Base-by-base conservation (phyloP, 92 coral and sea anemone genomes). In the Virgularia gustaviana region DNA sequence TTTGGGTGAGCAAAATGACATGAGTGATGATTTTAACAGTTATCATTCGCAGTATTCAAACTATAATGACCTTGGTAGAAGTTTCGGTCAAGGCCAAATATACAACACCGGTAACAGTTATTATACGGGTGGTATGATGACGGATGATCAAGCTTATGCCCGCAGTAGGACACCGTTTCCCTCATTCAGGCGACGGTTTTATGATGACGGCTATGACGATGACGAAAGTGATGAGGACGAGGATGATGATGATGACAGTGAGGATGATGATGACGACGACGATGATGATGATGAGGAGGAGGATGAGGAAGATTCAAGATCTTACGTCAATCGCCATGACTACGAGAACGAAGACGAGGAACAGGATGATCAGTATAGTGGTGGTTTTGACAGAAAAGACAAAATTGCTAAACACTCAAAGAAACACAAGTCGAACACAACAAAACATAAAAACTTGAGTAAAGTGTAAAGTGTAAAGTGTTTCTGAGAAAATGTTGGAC, bases 351-450 rank as follows among this genome's bases (percentile, higher is more conserved):
- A 30, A 30, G 61, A 68, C 13, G 54, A 35, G 20, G 75, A 49
- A 30, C 18, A 18, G 15, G 49, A 49, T 68, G 61, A 68, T 2
- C 44, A 11, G 39, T 68, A 68, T 47, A 29, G 42, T 35, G 29
- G 61, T 49, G 60, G 61, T 20, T 68, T 68, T 34, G 43, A 68
- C 23, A 49, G 75, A 49, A 68, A 68, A 25, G 61, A 68, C 45
- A 68, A 68, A 32, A 68, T 68, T 68, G 75, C 75, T 16, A 49
- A 68, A 39, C 49, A 27, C 18, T 45, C 75, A 20, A 49, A 10
- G 43, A 68, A 68, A 49, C 12, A 20, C 33, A n/a, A n/a, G n/a
- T n/a, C n/a, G n/a, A n/a, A n/a, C n/a, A n/a, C n/a, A n/a, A n/a
- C n/a, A n/a, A n/a, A n/a, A n/a, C n/a, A n/a, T n/a, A n/a, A n/a